These are phyloP conservation scores for Micronycteris hirsuta DNA, from an alignment of 2,113 vertebrate genomes.

Conservation along the genomic window DNA sequence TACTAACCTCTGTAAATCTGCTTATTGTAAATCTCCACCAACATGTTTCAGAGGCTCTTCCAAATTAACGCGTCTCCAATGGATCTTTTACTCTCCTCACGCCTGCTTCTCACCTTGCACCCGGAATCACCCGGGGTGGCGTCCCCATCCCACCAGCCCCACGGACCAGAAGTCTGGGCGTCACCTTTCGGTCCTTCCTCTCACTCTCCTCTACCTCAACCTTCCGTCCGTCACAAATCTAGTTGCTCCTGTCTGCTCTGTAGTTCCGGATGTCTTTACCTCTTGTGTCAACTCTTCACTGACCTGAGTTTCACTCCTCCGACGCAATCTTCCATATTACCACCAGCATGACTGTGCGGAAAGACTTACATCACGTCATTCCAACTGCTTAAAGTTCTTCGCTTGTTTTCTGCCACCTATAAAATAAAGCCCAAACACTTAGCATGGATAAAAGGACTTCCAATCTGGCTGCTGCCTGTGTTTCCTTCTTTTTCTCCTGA, in stretches of 20 bases:
- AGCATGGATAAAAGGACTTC: not conserved
- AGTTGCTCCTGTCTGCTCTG: no score
- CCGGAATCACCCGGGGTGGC: not conserved
- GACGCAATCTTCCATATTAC: not conserved
- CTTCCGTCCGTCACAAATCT: not conserved
- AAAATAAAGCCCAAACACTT: not conserved
- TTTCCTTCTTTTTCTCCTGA: not conserved
- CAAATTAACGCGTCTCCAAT: not conserved
- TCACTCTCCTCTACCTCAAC: no score
- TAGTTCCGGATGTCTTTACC: not conserved
- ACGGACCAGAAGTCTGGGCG: not conserved
- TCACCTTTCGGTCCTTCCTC: not conserved
- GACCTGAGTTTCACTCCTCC: not conserved
- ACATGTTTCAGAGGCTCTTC: not conserved
- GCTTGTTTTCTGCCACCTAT: not conserved
- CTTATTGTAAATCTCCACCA: not conserved
- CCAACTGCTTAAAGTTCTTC: not conserved
- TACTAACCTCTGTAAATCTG: not conserved
- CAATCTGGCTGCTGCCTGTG: not conserved
- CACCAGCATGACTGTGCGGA: not conserved
- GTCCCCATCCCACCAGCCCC: not conserved
- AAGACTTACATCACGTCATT: not conserved
- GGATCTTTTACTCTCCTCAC: not conserved
- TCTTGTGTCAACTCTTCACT: not conserved
- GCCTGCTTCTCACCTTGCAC: not conserved